phyloP scores from a whole-genome alignment of 2,888 invertebrate species.

The Drosophila neonasuta region DNA sequence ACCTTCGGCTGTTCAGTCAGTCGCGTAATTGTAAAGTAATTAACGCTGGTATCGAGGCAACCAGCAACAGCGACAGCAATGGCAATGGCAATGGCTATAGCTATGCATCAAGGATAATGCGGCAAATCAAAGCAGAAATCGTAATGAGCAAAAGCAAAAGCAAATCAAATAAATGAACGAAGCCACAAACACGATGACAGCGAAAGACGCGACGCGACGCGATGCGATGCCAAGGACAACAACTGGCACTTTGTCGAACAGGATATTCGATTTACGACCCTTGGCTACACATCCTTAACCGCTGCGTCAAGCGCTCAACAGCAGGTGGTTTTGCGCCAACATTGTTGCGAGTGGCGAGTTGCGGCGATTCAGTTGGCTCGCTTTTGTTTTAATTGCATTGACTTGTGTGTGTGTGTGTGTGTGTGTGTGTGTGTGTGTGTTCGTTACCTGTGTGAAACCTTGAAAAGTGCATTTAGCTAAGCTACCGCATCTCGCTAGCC shows the following conservation, averaged over 20 bases:
- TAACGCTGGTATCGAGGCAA: constrained; percentile 41
- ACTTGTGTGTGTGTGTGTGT: neutral
- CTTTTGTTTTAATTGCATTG: constrained; percentile 29
- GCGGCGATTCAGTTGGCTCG: neutral
- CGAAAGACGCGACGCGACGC: constrained; percentile 8
- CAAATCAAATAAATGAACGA: constrained; percentile 55
- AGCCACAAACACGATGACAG: constrained; percentile 15
- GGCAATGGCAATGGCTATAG: constrained; percentile 7
- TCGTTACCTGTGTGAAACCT: constrained; percentile 3
- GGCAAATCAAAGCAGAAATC: constrained; percentile 47
- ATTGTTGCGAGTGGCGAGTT: constrained; percentile 5
- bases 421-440: too few species aligned
- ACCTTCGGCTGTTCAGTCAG: constrained; percentile 35
- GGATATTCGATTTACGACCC: constrained; percentile 47
- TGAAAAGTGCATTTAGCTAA: constrained; percentile 22
- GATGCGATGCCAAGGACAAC: constrained; percentile 48
- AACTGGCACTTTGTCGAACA: constrained; percentile 37
- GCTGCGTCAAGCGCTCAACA: constrained; percentile 25
- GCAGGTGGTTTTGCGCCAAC: constrained; percentile 36
- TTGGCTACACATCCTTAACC: constrained; percentile 1
- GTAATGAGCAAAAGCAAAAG: constrained; percentile 19
- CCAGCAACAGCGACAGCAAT: neutral
- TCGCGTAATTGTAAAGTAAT: constrained; percentile 51
- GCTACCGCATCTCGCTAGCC: constrained; percentile 1
- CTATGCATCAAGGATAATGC: constrained; percentile 53